These are phyloP conservation scores for Perccottus glenii DNA, from an alignment of 2,113 vertebrate species.

Conservation along the genomic window DNA sequence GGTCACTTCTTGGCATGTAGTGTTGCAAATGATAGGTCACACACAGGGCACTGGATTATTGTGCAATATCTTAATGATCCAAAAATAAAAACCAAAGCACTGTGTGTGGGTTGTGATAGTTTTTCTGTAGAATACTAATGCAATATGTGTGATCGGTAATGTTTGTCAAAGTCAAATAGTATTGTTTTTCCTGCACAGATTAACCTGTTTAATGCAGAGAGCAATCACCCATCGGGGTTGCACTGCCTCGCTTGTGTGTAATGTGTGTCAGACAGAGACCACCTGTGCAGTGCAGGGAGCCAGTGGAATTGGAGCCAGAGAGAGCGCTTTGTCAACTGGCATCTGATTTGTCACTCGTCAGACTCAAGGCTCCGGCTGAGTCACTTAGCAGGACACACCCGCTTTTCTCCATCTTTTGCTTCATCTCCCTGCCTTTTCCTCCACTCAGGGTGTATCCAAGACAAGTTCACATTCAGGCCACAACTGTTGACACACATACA, in stretches of 20 bases:
- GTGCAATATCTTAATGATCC: constrained; percentile 41
- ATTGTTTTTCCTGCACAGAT: constrained; percentile 65
- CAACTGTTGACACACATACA: constrained; percentile 73
- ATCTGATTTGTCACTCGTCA: constrained; percentile 78
- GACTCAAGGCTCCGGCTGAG: constrained; percentile 53
- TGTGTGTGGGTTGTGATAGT: constrained; percentile 25
- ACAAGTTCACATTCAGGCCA: constrained; percentile 72
- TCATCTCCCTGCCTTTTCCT: constrained; percentile 59
- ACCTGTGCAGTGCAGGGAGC: constrained; percentile 72
- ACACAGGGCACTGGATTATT: constrained; percentile 54
- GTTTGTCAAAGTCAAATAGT: constrained; percentile 73
- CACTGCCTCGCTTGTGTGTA: neutral
- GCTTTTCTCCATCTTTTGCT: constrained; percentile 50
- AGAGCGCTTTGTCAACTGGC: constrained; percentile 68
- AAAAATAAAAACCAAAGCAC: constrained; percentile 1
- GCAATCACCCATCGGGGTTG: constrained; percentile 58
- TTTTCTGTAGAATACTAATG: constrained; percentile 57
- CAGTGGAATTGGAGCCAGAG: constrained; percentile 64
- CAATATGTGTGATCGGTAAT: constrained; percentile 65
- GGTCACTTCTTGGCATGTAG: constrained; percentile 62
- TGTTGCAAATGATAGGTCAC: constrained; percentile 69
- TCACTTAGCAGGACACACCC: constrained; percentile 73
- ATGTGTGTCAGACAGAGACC: constrained; percentile 64
- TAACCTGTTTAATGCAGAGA: constrained; percentile 66
- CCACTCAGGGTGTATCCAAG: constrained; percentile 59